Conservation (phyloP, 2,888 invertebrate genomes). For the Athripsodes cinereus region DNA sequence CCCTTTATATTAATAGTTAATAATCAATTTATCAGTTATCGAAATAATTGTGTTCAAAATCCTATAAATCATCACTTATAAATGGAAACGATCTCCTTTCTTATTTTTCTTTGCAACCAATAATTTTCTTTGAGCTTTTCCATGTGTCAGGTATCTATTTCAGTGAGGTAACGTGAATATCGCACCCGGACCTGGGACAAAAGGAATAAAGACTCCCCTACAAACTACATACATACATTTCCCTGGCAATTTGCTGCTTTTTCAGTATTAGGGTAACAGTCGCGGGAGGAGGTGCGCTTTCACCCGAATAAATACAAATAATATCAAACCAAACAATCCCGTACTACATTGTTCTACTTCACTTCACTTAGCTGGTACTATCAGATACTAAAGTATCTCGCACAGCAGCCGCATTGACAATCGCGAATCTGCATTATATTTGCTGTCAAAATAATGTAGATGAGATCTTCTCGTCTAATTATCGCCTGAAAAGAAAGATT, state of each 20-base stretch:
- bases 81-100: too few species aligned
- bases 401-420: not conserved
- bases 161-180: conserved; percentile 3
- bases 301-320: not conserved
- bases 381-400: not conserved
- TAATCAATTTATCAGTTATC: too few species aligned
- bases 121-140: too few species aligned
- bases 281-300: conserved; percentile 12
- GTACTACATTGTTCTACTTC: not conserved
- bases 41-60: too few species aligned
- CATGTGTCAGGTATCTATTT: too few species aligned
- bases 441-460: not conserved
- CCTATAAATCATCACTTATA: too few species aligned
- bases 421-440: not conserved
- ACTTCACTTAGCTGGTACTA: not conserved
- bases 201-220: conserved; percentile 9
- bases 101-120: too few species aligned
- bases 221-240: conserved; percentile 3
- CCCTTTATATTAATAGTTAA: too few species aligned
- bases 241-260: conserved; percentile 16
- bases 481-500: not conserved
- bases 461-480: not conserved
- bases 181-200: conserved; percentile 18
- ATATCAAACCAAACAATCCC: not conserved
- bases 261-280: conserved; percentile 16